Percentiles rank a stretch among this genome's conserved stretches.
Evolutionary conservation across 2,797 vertebrate species (phyloP).

Genomic region (Podarcis siculus): DNA sequence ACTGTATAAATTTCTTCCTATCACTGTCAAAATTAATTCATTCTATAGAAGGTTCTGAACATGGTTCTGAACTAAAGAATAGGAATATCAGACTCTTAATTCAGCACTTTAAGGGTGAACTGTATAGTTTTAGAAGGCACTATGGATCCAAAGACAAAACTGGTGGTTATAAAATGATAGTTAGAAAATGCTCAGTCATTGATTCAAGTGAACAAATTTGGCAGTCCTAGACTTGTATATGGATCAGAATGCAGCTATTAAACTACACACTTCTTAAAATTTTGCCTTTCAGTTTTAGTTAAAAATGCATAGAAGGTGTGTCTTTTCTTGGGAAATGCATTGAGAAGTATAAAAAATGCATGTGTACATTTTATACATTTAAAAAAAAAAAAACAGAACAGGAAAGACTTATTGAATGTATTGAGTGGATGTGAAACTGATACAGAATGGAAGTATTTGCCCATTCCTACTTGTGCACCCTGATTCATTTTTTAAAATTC

Average conservation of each 20-base stretch:
- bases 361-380: background rate
- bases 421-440: background rate
- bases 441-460: background rate
- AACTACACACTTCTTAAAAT: background rate
- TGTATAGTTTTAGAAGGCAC: too few species aligned
- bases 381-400: background rate
- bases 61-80: too few species aligned
- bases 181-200: background rate
- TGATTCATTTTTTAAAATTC: background rate
- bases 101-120: too few species aligned
- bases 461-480: background rate
- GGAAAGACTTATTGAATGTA: too few species aligned
- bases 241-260: background rate
- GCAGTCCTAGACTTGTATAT: background rate
- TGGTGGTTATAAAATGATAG: too few species aligned
- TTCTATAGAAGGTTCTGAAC: too few species aligned
- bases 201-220: background rate
- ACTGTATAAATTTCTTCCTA: background rate
- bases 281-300: background rate
- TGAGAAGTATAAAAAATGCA: background rate
- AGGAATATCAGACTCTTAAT: too few species aligned
- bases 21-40: too few species aligned
- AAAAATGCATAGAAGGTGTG: background rate
- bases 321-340: background rate
- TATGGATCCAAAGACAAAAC: too few species aligned